Percentiles rank a stretch among this genome's conserved stretches.
Evolutionary conservation across 2,797 vertebrate species (phyloP).

Genomic region (Aulostomus chinensis): DNA sequence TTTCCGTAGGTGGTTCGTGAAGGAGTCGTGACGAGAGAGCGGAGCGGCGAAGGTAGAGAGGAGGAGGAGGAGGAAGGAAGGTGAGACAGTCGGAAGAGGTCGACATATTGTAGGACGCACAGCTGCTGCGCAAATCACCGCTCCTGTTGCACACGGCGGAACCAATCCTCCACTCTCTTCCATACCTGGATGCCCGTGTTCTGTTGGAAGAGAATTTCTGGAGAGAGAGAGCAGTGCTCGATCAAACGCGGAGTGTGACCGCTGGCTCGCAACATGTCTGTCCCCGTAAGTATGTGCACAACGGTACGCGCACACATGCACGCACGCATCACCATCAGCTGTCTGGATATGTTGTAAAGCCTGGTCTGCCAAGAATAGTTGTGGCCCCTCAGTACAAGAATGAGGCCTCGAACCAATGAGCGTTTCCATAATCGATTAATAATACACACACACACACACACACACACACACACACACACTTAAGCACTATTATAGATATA

Average conservation of each 20-base stretch:
- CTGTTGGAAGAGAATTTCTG: too few relatives aligned
- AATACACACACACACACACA: too few relatives aligned
- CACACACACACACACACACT: too few relatives aligned
- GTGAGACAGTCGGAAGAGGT: slow-evolving; percentile 3
- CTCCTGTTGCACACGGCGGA: background rate
- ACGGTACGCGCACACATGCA: background rate
- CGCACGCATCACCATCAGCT: too few relatives aligned
- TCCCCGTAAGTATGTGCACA: slow-evolving; percentile 73
- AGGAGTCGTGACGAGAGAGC: background rate
- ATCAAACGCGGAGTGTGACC: background rate
- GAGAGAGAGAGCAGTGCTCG: background rate
- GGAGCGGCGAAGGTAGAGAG: background rate
- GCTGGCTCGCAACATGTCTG: slow-evolving; percentile 70
- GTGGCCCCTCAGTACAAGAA: too few relatives aligned
- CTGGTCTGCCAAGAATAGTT: too few relatives aligned
- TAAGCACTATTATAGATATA: too few relatives aligned
- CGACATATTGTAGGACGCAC: slow-evolving; percentile 21
- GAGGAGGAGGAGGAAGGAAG: background rate
- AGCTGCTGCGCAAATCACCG: background rate
- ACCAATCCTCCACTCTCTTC: too few relatives aligned
- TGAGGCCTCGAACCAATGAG: too few relatives aligned
- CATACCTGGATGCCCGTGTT: too few relatives aligned
- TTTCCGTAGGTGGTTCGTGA: background rate
- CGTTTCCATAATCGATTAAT: too few relatives aligned
- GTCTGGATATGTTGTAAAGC: too few relatives aligned